phyloP scores from a whole-genome alignment of 2,797 vertebrate genomes.

The Lithobates pipiens region DNA sequence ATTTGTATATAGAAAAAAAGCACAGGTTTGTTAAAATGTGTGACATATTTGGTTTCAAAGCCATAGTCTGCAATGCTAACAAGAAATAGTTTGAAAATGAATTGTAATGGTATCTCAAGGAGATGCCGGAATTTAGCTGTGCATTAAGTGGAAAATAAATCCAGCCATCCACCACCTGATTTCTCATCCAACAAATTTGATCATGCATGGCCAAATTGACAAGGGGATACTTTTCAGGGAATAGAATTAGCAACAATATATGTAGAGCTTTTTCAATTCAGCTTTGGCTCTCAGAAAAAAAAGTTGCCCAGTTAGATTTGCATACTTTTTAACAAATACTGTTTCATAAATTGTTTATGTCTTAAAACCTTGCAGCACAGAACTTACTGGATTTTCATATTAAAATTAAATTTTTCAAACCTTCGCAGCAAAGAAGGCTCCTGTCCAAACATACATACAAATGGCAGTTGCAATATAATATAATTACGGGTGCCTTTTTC shows the following conservation, averaged over 20 bases:
- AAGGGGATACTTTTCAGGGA: constrained; percentile 53
- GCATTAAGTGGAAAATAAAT: constrained; percentile 61
- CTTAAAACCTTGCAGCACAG: constrained; percentile 6
- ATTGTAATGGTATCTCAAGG: constrained; percentile 47
- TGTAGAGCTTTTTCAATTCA: constrained; percentile 22
- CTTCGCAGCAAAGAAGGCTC: constrained; percentile 8
- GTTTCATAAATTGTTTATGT: constrained; percentile 38
- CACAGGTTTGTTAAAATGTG: constrained; percentile 48
- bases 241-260: constrained; percentile 52
- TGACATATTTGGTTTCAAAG: constrained; percentile 54
- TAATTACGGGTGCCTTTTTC: constrained; percentile 12
- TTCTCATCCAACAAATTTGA: constrained; percentile 57
- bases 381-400: constrained; percentile 12
- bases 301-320: constrained; percentile 22
- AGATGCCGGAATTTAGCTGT: constrained; percentile 56
- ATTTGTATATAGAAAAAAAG: constrained; percentile 28
- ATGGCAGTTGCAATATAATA: constrained; percentile 22
- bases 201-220: constrained; percentile 61
- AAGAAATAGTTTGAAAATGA: constrained; percentile 55
- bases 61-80: constrained; percentile 54
- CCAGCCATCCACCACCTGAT: constrained; percentile 57
- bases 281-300: constrained; percentile 13
- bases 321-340: constrained; percentile 38
- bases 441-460: constrained; percentile 21
- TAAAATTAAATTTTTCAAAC: neutral